These are phyloP conservation scores for Syritta pipiens DNA, from an alignment of 2,888 invertebrate species.

Conservation along the genomic window DNA sequence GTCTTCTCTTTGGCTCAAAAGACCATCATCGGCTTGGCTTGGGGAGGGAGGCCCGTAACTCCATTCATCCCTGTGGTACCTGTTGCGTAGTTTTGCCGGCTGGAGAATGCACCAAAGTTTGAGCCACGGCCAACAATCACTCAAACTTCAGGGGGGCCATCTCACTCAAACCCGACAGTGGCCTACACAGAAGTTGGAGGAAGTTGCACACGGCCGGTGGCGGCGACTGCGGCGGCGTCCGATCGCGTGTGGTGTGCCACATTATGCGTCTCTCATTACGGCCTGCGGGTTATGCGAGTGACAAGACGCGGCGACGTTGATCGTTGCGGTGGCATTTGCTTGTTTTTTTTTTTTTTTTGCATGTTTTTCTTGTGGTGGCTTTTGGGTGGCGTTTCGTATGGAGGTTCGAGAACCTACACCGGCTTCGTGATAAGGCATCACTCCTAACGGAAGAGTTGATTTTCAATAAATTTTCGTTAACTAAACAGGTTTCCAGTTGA, in stretches of 20 bases:
- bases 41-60: neutral
- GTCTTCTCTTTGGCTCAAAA: constrained; percentile 31
- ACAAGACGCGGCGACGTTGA: constrained; percentile 46
- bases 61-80: constrained; percentile 61
- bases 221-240: neutral
- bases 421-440: constrained; percentile 25
- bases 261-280: constrained; percentile 12
- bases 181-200: too few relatives aligned
- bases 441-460: constrained; percentile 43
- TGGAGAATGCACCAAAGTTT: constrained; percentile 44
- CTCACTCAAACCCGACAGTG: constrained; percentile 27
- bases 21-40: too few relatives aligned
- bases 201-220: neutral
- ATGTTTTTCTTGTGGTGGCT: constrained; percentile 26
- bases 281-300: constrained; percentile 28
- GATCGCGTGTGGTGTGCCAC: constrained; percentile 25
- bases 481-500: constrained; percentile 41
- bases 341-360: too few relatives aligned
- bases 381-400: constrained; percentile 32
- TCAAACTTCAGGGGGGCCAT: too few relatives aligned
- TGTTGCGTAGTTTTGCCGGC: constrained; percentile 63
- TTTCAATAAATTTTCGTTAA: constrained; percentile 35
- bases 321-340: constrained; percentile 37
- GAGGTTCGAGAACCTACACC: too few relatives aligned
- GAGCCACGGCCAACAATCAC: too few relatives aligned